Base-by-base conservation (phyloP, 2,113 vertebrate species). In the Erpornis zantholeuca region DNA sequence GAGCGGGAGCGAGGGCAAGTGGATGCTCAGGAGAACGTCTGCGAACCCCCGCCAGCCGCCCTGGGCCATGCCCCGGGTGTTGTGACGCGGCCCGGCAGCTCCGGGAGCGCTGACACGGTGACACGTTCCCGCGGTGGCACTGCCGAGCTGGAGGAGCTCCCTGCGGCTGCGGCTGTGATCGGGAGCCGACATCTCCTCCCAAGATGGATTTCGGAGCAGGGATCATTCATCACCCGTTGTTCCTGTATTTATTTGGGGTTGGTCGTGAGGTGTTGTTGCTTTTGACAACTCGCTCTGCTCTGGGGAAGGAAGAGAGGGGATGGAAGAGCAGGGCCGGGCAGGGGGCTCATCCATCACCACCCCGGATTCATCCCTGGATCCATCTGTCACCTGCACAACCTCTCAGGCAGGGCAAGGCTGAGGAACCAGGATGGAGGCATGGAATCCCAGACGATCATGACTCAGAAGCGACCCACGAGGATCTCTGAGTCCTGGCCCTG, bases 31-130 rank as follows among this genome's bases (percentile, higher is more conserved):
- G 4, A 61, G 11, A 27, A 21, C 0, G 8, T 12, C n/a, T 20
- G 27, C 3, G 2, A 14, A 2, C 3, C 1, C 15, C 36, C 1
- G 0, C 1, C 54, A 6, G 53, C 53, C 15, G 49, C 57, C 47
- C 82, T 4, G 63, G 7, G 31, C 50, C 31, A 4, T 5, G 25
- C 21, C 29, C 38, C 3, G 12, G 44, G 25, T 29, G 78, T 4
- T 12, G 57, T 45, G 45, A 31, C 69, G 45, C 53, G 2, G 21
- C 4, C 60, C 5, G 82, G 52, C 71, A 21, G 83, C 61, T 29
- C 82, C 9, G 49, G 44, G 47, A 70, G 33, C 18, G 33, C 33
- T 35, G 44, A 14, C 40, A 3, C 1, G 28, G 59, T 6, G 44
- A 45, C 44, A 45, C 44, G 44, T 45, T 50, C 22, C 75, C 12